phyloP scores from a whole-genome alignment of 1,140 invertebrate species.

The Papilio dardanus region DNA sequence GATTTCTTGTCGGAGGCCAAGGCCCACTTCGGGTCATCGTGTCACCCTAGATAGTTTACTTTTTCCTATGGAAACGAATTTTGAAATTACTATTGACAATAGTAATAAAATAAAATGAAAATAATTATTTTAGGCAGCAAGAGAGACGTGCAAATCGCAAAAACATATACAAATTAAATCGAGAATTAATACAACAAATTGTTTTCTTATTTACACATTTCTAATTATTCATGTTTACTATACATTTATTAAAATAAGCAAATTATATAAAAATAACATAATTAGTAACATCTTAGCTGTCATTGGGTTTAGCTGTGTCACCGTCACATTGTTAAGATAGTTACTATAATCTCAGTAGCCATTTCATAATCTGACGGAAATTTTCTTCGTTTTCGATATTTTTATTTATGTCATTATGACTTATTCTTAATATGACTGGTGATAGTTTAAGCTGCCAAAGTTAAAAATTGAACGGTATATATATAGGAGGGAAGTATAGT shows the following conservation, averaged over 20 bases:
- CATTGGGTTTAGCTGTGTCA: neutral
- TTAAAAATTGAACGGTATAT: neutral
- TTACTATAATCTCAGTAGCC: neutral
- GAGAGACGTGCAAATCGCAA: slow-evolving; percentile 20
- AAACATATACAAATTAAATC: slow-evolving; percentile 28
- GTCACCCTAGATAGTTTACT: no score
- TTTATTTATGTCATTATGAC: no score
- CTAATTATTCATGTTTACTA: neutral
- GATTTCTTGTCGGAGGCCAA: no score
- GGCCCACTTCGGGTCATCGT: no score
- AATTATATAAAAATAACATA: slow-evolving; percentile 19
- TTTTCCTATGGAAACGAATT: no score
- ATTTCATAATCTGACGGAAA: neutral
- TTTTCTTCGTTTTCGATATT: no score
- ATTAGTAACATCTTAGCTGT: slow-evolving; percentile 16
- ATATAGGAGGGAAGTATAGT: no score
- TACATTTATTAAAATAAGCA: neutral
- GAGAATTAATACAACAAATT: slow-evolving; percentile 17
- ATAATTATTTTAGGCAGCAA: neutral
- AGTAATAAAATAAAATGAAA: no score
- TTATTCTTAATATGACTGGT: neutral
- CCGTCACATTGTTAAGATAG: neutral
- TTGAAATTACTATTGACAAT: no score
- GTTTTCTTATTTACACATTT: slow-evolving; percentile 10
- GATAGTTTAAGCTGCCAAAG: neutral